Evolutionary conservation across 2,888 invertebrate species (phyloP), one percentile per base, ranked within the genome.

Genomic region (Epirrita christyi): DNA sequence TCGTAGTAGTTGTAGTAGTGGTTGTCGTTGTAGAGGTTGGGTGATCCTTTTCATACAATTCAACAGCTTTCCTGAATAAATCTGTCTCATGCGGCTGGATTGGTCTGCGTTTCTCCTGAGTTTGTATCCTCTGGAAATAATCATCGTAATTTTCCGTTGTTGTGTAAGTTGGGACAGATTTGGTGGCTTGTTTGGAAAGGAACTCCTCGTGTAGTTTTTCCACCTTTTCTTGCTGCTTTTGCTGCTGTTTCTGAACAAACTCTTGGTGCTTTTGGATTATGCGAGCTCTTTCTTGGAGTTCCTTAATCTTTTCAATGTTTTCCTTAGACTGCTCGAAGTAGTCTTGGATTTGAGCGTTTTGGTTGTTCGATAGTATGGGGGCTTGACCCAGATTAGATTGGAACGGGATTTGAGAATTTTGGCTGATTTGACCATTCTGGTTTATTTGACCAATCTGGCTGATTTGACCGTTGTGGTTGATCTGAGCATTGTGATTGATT

Each of bases 171-270:
- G 93, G 93, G 64, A 93, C 82, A 55, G 93, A 88, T 68, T 93
- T 94, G 27, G 94, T 94, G 5, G 95, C 94, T 76, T 97, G 96
- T 64, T 94, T 94, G 64, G 93, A 93, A 0, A 95, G 70, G 72
- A 95, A 95, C 56, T 95, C 95, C 65, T 94, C 94, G 66, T 96
- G 96, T 28, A 96, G 90, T 68, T 94, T 93, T 63, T 96, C 93
- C 0, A 96, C 94, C 74, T 96, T 96, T 71, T 95, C 95, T 72
- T 96, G 94, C 41, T 96, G 95, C 68, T 96, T 96, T 67, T 96
- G 94, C 68, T 96, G 96, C 71, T 96, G 96, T 72, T 95, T 96
- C 70, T 96, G 96, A 4, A 96, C 93, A 67, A 96, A 95, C 66
- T 96, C 94, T 70, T 96, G 96, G 66, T 95, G 95, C 72, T 95